phyloP scores from a whole-genome alignment of 2,113 vertebrate genomes.

The Indicator indicator region DNA sequence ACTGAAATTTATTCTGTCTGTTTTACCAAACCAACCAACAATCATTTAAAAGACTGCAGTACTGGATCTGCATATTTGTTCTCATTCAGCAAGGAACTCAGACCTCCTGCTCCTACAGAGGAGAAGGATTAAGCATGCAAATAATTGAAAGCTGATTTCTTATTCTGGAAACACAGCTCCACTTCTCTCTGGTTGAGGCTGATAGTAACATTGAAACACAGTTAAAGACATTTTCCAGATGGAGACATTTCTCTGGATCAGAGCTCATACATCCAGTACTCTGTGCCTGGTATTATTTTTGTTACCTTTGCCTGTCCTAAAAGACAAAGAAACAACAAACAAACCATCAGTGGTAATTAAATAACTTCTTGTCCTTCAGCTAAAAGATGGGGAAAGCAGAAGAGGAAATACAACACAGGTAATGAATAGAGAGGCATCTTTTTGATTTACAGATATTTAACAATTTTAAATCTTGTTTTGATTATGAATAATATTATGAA shows the following conservation, averaged over 20 bases:
- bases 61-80: background rate
- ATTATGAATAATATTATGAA: background rate
- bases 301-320: background rate
- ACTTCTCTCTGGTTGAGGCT: background rate
- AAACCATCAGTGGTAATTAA: background rate
- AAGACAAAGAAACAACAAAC: background rate
- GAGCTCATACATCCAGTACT: background rate
- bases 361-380: background rate
- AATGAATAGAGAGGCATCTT: background rate
- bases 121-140: background rate
- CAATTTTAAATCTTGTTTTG: background rate
- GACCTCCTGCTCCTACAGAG: background rate
- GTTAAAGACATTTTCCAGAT: background rate
- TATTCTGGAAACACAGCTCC: background rate
- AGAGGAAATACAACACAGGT: background rate
- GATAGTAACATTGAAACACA: background rate
- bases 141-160: background rate
- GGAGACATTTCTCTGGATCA: background rate
- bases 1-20: background rate
- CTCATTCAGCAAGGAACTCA: background rate
- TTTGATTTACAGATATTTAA: background rate
- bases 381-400: background rate
- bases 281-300: background rate
- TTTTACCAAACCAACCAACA: background rate
- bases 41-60: background rate